Evolutionary conservation across 2,797 vertebrate genomes (phyloP).

Genomic region (Sebastiscus tertius): DNA sequence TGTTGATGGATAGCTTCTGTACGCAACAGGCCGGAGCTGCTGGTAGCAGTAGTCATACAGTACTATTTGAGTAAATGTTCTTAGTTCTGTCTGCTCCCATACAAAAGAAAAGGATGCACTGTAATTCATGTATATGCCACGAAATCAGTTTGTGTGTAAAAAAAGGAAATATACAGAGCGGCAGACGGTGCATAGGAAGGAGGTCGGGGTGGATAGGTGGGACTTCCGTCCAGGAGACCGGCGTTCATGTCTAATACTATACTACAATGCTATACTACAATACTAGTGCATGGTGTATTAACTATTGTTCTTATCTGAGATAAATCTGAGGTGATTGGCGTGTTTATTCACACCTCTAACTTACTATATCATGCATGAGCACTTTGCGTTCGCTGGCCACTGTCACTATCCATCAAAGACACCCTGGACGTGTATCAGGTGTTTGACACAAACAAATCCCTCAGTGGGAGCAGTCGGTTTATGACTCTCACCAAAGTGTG

Average conservation of each 20-base stretch:
- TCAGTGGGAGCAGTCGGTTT: constrained; percentile 41
- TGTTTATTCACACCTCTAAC: constrained; percentile 3
- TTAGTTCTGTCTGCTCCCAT: no score
- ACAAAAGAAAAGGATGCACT: no score
- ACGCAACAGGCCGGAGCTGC: constrained; percentile 1
- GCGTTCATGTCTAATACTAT: no score
- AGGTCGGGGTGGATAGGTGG: no score
- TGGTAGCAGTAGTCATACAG: no score
- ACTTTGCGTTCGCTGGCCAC: constrained; percentile 2
- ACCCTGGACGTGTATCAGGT: constrained; percentile 24
- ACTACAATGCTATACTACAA: no score
- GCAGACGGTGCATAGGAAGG: no score
- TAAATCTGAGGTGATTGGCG: not conserved
- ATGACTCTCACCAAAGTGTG: constrained; percentile 47
- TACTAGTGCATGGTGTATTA: not conserved
- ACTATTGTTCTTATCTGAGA: not conserved
- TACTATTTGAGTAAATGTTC: no score
- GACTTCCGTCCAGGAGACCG: no score
- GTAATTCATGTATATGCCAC: no score
- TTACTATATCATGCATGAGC: constrained; percentile 10
- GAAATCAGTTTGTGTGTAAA: no score
- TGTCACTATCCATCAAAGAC: constrained; percentile 36
- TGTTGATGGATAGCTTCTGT: constrained; percentile 13
- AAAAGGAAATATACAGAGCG: no score
- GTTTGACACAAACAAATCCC: constrained; percentile 47